A percentile compares a stretch with the other conserved stretches of the same genome.
These are phyloP conservation scores for Drosophila ochracea DNA, from an alignment of 2,888 invertebrate genomes.

Conservation along the genomic window DNA sequence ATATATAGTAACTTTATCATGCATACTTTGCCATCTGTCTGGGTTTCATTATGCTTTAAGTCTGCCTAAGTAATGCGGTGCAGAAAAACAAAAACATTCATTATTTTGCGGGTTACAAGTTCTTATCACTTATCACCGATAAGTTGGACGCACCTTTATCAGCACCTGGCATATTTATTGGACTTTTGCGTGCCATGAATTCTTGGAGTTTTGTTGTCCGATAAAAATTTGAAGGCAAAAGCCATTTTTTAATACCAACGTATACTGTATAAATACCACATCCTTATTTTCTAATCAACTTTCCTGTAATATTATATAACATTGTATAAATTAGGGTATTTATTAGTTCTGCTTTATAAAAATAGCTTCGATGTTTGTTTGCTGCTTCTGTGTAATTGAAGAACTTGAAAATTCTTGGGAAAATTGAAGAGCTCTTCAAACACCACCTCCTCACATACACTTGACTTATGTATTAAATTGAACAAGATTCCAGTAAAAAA, in stretches of 20 bases:
- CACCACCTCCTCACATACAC: neutral
- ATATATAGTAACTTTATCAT: neutral
- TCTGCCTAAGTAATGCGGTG: neutral
- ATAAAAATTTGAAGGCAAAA: constrained; percentile 35
- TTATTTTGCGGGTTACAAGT: constrained; percentile 1
- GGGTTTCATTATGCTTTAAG: neutral
- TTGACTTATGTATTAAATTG: constrained; percentile 6
- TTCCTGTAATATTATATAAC: neutral
- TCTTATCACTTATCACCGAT: constrained; percentile 27
- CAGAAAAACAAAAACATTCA: constrained; percentile 9
- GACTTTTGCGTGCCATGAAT: constrained; percentile 31
- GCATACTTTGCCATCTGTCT: constrained; percentile 13
- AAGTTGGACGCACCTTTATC: constrained; percentile 37
- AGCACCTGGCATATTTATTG: constrained; percentile 20
- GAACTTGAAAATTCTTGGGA: neutral
- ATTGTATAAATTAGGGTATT: neutral
- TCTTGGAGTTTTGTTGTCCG: constrained; percentile 19
- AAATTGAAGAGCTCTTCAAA: constrained; percentile 18
- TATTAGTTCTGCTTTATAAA: neutral
- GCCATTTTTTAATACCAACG: neutral
- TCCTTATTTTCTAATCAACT: neutral
- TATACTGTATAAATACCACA: neutral
- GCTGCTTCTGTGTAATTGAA: neutral
- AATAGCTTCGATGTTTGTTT: neutral
- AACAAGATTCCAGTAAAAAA: constrained; percentile 10